These are phyloP conservation scores for Sympetrum striolatum DNA, from an alignment of 2,888 invertebrate species.

Conservation along the genomic window DNA sequence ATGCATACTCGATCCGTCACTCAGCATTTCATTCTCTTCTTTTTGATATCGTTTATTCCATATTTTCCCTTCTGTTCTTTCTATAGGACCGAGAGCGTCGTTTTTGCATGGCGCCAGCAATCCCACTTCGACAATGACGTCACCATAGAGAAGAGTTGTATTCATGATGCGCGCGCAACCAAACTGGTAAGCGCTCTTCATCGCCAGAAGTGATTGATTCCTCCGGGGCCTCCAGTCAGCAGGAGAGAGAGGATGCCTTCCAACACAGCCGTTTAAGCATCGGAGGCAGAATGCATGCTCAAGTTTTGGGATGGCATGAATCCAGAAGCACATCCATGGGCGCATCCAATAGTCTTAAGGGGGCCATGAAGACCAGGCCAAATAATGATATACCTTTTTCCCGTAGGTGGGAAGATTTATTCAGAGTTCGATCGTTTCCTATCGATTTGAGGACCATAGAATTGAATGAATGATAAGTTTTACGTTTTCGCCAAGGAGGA, in stretches of 20 bases:
- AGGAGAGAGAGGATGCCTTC: background rate
- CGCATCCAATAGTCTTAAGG: no score
- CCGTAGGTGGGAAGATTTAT: no score
- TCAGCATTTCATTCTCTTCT: background rate
- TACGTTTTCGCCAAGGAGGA: no score
- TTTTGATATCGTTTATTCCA: background rate
- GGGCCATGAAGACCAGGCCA: no score
- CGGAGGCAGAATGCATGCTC: background rate
- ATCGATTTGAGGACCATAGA: no score
- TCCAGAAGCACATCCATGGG: background rate
- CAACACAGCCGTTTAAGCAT: background rate
- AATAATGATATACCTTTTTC: no score
- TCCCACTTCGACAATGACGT: background rate
- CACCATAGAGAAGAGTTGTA: background rate
- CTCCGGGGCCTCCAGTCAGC: background rate
- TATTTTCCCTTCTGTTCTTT: background rate
- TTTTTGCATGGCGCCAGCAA: background rate
- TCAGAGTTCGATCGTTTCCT: no score
- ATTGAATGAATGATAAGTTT: no score
- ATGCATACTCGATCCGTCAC: no score
- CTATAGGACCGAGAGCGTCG: background rate
- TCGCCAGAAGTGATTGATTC: background rate
- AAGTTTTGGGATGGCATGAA: background rate
- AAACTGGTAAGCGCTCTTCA: background rate
- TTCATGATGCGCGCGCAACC: background rate